A percentile compares a stretch with the other conserved stretches of the same genome.
Evolutionary conservation across 2,888 invertebrate genomes (phyloP).

Genomic region (Ophion ventricosus): DNA sequence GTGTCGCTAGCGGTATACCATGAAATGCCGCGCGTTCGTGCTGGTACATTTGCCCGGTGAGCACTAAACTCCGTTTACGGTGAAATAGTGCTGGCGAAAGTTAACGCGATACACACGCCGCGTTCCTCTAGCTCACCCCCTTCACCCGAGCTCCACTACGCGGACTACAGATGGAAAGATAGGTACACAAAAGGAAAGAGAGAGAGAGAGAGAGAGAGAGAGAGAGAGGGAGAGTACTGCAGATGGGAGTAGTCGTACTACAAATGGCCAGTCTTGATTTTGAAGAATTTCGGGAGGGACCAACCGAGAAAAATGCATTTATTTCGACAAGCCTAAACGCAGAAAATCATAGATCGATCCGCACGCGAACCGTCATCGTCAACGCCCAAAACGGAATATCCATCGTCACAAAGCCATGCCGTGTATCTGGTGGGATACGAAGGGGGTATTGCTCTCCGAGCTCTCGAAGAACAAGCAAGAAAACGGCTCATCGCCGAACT

Average conservation of each 20-base stretch:
- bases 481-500: too few species aligned
- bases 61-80: conserved; percentile 71
- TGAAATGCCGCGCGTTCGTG: conserved; percentile 62
- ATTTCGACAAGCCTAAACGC: too few species aligned
- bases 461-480: too few species aligned
- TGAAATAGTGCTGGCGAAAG: conserved; percentile 69
- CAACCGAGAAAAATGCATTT: background rate
- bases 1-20: conserved; percentile 54
- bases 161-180: conserved; percentile 7
- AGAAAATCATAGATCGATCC: too few species aligned
- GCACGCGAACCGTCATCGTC: too few species aligned
- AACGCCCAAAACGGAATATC: too few species aligned
- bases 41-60: conserved; percentile 64
- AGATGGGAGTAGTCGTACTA: conserved; percentile 10
- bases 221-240: background rate
- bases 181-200: background rate
- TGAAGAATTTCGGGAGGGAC: conserved; percentile 47
- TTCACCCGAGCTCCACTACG: conserved; percentile 38
- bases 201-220: background rate
- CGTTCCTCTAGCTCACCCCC: conserved; percentile 34
- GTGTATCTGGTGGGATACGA: too few species aligned
- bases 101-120: conserved; percentile 67
- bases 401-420: too few species aligned
- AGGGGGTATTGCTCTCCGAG: too few species aligned
- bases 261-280: conserved; percentile 44